Evolutionary conservation across 1,140 invertebrate species (phyloP).

Genomic region (Euborellia annulipes): DNA sequence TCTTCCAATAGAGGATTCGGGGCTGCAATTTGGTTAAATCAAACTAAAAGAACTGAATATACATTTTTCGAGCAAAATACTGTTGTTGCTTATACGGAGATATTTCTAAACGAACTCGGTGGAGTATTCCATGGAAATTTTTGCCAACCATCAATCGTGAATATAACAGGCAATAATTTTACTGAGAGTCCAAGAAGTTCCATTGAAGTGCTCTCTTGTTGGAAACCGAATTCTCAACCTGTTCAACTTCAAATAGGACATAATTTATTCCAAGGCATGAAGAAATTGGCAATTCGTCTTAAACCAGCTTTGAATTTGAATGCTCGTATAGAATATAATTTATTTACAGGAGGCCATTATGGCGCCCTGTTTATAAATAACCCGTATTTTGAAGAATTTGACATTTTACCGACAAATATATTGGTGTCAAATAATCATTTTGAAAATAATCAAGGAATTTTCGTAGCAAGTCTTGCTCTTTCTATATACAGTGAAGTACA

Average conservation of each 20-base stretch:
- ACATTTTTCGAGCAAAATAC: conserved; percentile 66
- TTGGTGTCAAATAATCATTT: conserved; percentile 81
- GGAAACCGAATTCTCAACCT: conserved; percentile 32
- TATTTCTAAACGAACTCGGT: conserved; percentile 66
- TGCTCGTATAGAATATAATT: conserved; percentile 70
- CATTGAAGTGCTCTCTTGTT: conserved; percentile 63
- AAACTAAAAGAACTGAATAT: conserved; percentile 66
- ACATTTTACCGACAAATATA: conserved; percentile 50
- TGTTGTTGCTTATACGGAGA: conserved; percentile 69
- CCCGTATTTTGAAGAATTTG: conserved; percentile 43
- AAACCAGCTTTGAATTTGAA: conserved; percentile 71
- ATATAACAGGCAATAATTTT: conserved; percentile 74
- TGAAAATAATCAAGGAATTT: conserved; percentile 67
- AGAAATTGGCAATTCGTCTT: conserved; percentile 58
- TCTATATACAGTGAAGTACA: conserved; percentile 73
- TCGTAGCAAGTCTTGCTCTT: conserved; percentile 72
- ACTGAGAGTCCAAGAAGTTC: conserved; percentile 57
- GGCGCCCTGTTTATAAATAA: conserved; percentile 82
- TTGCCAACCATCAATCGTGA: conserved; percentile 57
- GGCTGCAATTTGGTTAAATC: conserved; percentile 75
- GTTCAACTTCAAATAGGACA: conserved; percentile 64
- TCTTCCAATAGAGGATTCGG: conserved; percentile 71
- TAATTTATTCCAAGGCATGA: conserved; percentile 64
- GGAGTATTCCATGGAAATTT: conserved; percentile 70
- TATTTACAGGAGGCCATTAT: conserved; percentile 62